Evolutionary conservation across 1,140 invertebrate genomes (phyloP).

Genomic region (Drosophila ogumai): DNA sequence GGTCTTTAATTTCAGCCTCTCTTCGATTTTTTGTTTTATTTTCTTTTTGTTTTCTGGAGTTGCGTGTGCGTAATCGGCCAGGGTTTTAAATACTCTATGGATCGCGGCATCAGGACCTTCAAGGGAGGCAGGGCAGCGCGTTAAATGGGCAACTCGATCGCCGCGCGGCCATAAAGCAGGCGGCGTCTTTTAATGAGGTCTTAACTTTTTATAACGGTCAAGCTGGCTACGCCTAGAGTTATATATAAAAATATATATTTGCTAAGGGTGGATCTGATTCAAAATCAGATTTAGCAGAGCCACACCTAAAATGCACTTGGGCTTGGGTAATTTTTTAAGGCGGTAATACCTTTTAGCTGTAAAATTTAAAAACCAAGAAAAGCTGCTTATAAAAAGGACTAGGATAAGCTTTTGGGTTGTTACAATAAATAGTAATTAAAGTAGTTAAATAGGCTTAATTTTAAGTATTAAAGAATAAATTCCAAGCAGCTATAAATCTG

Average conservation of each 20-base stretch:
- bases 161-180: slow-evolving; percentile 70
- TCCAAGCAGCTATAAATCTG: neutral
- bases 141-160: slow-evolving; percentile 74
- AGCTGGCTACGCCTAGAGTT: slow-evolving; percentile 15
- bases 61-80: slow-evolving; percentile 79
- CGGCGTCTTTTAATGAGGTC: slow-evolving; percentile 81
- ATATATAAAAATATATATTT: neutral
- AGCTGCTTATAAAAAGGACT: too few species aligned
- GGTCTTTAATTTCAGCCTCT: slow-evolving; percentile 14
- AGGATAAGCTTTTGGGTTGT: neutral
- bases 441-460: neutral
- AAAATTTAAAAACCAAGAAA: neutral
- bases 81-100: slow-evolving; percentile 32
- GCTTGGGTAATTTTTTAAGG: neutral
- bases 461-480: neutral
- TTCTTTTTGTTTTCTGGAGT: slow-evolving; percentile 22
- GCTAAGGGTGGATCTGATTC: slow-evolving; percentile 2
- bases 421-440: neutral
- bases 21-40: neutral
- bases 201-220: slow-evolving; percentile 78
- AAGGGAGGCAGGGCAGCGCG: slow-evolving; percentile 28
- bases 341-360: slow-evolving; percentile 7
- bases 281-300: neutral
- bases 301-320: slow-evolving; percentile 21
- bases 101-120: slow-evolving; percentile 23